A percentile compares a stretch with the other conserved stretches of the same genome.
These are phyloP conservation scores for Leucophenga montana DNA, from an alignment of 2,888 invertebrate species.

Conservation along the genomic window DNA sequence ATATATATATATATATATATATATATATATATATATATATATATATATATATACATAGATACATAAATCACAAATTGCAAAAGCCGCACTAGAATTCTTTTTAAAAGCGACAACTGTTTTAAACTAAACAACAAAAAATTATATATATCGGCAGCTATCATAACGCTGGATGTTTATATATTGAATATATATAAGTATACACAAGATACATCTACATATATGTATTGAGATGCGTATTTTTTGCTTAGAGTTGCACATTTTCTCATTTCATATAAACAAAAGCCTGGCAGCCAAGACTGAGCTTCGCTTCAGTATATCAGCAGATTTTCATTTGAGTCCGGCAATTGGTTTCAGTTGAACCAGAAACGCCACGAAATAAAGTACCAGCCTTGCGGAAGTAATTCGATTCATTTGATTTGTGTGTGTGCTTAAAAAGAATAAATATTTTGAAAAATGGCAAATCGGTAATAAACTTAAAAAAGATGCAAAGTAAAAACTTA, in stretches of 20 bases:
- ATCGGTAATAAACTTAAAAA: neutral
- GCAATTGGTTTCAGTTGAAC: constrained; percentile 1
- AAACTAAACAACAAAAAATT: neutral
- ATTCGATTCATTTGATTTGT: neutral
- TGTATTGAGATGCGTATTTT: neutral
- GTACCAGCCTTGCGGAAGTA: neutral
- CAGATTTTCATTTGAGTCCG: too few relatives aligned
- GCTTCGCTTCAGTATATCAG: neutral
- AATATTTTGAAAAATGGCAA: neutral
- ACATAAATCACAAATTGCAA: too few relatives aligned
- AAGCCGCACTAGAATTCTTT: too few relatives aligned
- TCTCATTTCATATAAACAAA: neutral
- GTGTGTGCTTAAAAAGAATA: neutral
- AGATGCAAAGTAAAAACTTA: neutral
- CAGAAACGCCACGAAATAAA: neutral
- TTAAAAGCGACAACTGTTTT: neutral
- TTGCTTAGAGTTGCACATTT: constrained; percentile 1
- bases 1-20: too few relatives aligned
- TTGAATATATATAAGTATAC: neutral
- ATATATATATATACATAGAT: too few relatives aligned
- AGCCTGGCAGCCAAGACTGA: neutral
- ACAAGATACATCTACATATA: neutral
- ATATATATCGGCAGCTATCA: neutral
- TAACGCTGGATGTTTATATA: neutral
- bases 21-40: too few relatives aligned